Evolutionary conservation across 2,113 vertebrate species (phyloP), one percentile per base, ranked within the genome.

Genomic region (Saimiri boliviensis): DNA sequence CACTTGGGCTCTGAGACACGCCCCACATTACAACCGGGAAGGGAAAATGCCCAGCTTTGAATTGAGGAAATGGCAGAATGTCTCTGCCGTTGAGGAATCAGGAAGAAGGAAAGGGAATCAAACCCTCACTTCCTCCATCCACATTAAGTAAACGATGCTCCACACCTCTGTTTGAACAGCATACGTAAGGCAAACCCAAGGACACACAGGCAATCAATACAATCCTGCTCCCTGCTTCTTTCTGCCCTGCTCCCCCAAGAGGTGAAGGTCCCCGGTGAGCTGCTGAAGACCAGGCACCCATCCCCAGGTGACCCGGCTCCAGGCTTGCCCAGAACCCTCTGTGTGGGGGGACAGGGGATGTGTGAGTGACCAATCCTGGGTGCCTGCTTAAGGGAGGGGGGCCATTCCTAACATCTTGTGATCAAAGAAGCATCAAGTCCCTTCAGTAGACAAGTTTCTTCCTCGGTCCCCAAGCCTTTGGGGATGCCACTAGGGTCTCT

Each of bases 211-310:
- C 0, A 1, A 56, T 94, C 96, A 88, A 76, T 97, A 96, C 76
- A 89, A 94, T 19, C 95, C 84, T 93, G 30, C 86, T 90, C 96
- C n/a, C n/a, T n/a, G n/a, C n/a, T 93, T 90, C 96, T 91, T 95
- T 91, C 97, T 94, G 58, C 86, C 45, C 82, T 91, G 94, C 63
- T 56, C 71, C 73, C 1, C 27, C 93, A 42, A 95, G 2, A 63
- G 95, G 88, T n/a, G 85, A 80, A 92, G 58, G 91, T n/a, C 37
- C 84, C 49, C 2, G 20, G 94, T 42, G 97, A 58, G 12, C 52
- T 74, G 27, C 1, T 68, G 47, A 91, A 96, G 93, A 94, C 88
- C 58, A n/a, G 77, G 27, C 71, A 58, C 70, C 76, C 49, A 63
- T 42, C 86, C 45, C 89, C 13, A 20, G 27, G 20, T 42, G 20